Conservation (phyloP, 1,140 invertebrate species). For the Drosophila malerkotliana region DNA sequence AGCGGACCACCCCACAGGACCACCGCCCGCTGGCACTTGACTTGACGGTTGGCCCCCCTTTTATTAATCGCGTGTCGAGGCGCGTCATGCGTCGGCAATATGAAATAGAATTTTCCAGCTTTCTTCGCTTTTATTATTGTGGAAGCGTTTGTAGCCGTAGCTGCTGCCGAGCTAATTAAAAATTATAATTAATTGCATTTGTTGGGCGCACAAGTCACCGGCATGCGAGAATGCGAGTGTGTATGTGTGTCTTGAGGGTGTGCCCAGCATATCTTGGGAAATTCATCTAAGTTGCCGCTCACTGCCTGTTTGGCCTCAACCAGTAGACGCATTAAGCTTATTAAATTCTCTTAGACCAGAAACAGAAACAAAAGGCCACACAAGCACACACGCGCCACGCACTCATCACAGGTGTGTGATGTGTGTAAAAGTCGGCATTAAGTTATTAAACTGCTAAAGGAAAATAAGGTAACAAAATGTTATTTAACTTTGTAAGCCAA, state of each 20-base stretch:
- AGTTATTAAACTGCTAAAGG: conserved; percentile 68
- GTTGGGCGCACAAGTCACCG: conserved; percentile 66
- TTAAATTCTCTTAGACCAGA: conserved; percentile 65
- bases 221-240: conserved; percentile 5
- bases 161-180: conserved; percentile 73
- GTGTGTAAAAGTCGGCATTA: conserved; percentile 54
- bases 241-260: conserved; percentile 59
- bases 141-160: conserved; percentile 35
- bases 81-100: conserved; percentile 69
- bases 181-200: conserved; percentile 82
- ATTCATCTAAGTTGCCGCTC: conserved; percentile 72
- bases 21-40: conserved; percentile 27
- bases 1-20: conserved; percentile 17
- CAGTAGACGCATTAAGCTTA: conserved; percentile 75
- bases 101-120: conserved; percentile 68
- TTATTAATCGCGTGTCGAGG: conserved; percentile 79
- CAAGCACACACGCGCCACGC: conserved; percentile 14
- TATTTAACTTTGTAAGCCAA: conserved; percentile 63
- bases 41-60: conserved; percentile 39
- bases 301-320: conserved; percentile 37
- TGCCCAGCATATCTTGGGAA: conserved; percentile 79
- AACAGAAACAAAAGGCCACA: conserved; percentile 9
- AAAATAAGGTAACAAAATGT: conserved; percentile 47
- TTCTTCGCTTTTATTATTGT: conserved; percentile 55
- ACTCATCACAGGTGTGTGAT: background rate